Conservation (phyloP, 2,797 vertebrate genomes). For the Enteromius argenteus region DNA sequence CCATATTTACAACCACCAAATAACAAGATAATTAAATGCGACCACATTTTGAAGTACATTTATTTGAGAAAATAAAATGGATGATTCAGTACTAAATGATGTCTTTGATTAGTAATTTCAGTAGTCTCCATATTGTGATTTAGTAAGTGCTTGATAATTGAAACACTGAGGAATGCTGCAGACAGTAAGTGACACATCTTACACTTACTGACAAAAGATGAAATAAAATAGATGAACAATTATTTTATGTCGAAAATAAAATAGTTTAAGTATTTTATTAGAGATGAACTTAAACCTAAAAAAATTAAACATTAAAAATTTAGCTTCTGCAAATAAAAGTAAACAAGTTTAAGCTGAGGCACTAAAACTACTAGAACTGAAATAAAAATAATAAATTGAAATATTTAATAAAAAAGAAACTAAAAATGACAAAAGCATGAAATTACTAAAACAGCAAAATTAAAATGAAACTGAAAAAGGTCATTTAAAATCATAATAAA, state of each 20-base stretch:
- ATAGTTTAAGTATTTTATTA: not conserved
- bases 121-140: slow-evolving; percentile 11
- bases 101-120: slow-evolving; percentile 1
- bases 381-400: not conserved
- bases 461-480: not conserved
- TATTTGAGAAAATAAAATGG: not conserved
- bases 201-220: not conserved
- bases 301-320: not conserved
- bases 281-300: not conserved
- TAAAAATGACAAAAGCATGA: too few relatives aligned
- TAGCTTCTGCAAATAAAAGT: not conserved
- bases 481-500: not conserved
- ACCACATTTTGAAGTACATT: not conserved
- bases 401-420: not conserved
- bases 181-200: not conserved
- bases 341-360: not conserved
- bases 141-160: not conserved
- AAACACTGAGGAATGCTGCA: not conserved
- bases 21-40: not conserved
- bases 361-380: not conserved
- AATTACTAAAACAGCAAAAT: not conserved
- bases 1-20: slow-evolving; percentile 14
- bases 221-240: not conserved
- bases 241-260: not conserved
- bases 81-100: not conserved